A percentile compares a stretch with the other conserved stretches of the same genome.
Evolutionary conservation across 2,797 vertebrate species (phyloP).

Genomic region (Pogoniulus pusillus): DNA sequence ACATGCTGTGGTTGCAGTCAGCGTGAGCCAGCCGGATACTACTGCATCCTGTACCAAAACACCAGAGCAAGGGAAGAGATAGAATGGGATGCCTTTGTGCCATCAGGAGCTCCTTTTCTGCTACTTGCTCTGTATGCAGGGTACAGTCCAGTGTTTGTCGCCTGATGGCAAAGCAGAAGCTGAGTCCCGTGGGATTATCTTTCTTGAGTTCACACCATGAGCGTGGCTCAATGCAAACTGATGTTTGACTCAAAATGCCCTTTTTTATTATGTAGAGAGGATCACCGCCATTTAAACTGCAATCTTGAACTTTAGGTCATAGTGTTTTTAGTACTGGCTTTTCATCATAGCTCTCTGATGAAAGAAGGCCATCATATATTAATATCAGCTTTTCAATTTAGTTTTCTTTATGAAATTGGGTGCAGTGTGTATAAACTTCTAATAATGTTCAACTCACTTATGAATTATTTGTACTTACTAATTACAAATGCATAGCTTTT

Average conservation of each 20-base stretch:
- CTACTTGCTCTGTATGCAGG: rapidly evolving
- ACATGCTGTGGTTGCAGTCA: neutral
- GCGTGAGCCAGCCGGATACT: neutral
- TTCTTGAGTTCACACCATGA: neutral
- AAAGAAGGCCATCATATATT: slow-evolving; percentile 39
- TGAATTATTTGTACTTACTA: slow-evolving; percentile 65
- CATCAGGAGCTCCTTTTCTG: rapidly evolving
- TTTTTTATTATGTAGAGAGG: slow-evolving; percentile 17
- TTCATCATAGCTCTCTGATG: slow-evolving; percentile 40
- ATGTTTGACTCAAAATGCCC: slow-evolving; percentile 22
- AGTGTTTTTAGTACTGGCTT: slow-evolving; percentile 29
- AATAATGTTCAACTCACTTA: slow-evolving; percentile 36
- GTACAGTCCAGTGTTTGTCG: rapidly evolving
- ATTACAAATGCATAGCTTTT: slow-evolving; percentile 69
- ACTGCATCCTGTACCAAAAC: neutral
- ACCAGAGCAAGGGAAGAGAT: neutral
- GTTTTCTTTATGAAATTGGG: slow-evolving; percentile 42
- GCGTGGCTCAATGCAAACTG: neutral
- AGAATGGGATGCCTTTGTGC: neutral
- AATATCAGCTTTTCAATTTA: slow-evolving; percentile 60
- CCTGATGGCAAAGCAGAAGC: neutral
- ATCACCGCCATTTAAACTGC: slow-evolving; percentile 19
- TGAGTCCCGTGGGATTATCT: neutral
- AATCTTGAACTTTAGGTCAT: slow-evolving; percentile 28
- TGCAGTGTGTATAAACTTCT: slow-evolving; percentile 43